These are phyloP conservation scores for Alces alces DNA, from an alignment of 2,113 vertebrate species.

Conservation along the genomic window DNA sequence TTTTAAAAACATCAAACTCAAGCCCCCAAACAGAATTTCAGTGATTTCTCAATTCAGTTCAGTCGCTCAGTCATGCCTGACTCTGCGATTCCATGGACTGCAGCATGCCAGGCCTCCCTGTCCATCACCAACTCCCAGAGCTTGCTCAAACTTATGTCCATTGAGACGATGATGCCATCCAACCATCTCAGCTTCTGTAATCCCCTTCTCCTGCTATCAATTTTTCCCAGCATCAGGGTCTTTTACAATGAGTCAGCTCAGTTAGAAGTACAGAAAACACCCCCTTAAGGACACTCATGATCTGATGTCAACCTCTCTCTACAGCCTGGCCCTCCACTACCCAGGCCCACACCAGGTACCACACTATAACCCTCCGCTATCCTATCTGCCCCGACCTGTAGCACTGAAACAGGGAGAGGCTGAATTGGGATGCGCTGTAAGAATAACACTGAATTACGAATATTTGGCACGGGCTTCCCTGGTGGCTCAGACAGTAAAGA, in stretches of 20 bases:
- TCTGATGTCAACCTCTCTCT: neutral
- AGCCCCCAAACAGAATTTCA: neutral
- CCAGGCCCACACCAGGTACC: fast-evolving
- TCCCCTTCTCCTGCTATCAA: neutral
- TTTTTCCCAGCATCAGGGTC: neutral
- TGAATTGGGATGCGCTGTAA: neutral
- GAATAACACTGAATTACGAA: neutral
- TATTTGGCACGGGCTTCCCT: neutral
- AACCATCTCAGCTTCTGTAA: neutral
- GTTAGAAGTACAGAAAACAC: neutral
- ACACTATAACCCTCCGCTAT: fast-evolving
- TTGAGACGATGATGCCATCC: neutral
- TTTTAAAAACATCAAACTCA: neutral
- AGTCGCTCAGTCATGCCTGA: neutral
- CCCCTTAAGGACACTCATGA: neutral
- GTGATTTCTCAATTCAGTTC: neutral
- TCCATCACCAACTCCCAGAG: neutral
- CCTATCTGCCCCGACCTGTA: neutral
- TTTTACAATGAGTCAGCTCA: neutral
- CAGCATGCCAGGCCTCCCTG: neutral
- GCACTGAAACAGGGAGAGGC: neutral
- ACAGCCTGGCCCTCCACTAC: neutral
- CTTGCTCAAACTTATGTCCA: neutral
- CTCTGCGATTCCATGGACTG: neutral
- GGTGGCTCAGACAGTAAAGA: neutral